Base-by-base conservation (phyloP, 2,797 vertebrate species). In the Lindbergichthys nudifrons region DNA sequence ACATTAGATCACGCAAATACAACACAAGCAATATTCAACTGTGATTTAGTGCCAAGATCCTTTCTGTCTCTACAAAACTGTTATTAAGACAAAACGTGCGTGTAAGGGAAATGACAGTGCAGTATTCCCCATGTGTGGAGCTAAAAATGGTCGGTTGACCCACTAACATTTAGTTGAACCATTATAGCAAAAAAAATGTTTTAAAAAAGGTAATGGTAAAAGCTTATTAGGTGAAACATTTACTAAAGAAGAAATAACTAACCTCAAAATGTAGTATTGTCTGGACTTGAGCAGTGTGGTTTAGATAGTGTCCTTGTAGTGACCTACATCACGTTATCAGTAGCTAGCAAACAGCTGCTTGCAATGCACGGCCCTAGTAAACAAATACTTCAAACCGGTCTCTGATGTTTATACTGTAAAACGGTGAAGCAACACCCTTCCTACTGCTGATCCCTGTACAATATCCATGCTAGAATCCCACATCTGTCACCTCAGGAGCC, bases 321-420 rank as follows among this genome's bases (percentile, higher is more conserved):
- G 90, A 93, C 92, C 90, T 77, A 91, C 79, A 90, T 95, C 81
- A 36, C 45, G 48, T 75, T 73, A 89, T 65, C 72, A 53, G 62
- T 1, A 12, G 67, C 73, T 67, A 77, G 57, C 80, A 84, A 80
- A 82, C 64, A 78, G 53, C 74, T 13, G 15, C 21, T 39, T 2
- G 12, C 21, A 15, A 16, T 32, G 56, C 50, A 16, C 59, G 48
- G 5, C 12, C 36, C 2, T 1, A 57, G 42, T 58, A 41, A 41
- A 41, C 13, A 63, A 64, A 51, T 3, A 45, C n/a, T 23, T 21
- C 58, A 2, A 36, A 36, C 6, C 7, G 8, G 32, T 36, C 32
- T 7, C 6, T 36, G 7, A 39, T 59, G 53, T 85, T 75, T 63
- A 16, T 14, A 39, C 6, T 6, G 16, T 19, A 19, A 67, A 60